Percentiles rank a stretch among this genome's conserved stretches.
Evolutionary conservation across 2,797 vertebrate genomes (phyloP).

Genomic region (Sardinella longiceps): DNA sequence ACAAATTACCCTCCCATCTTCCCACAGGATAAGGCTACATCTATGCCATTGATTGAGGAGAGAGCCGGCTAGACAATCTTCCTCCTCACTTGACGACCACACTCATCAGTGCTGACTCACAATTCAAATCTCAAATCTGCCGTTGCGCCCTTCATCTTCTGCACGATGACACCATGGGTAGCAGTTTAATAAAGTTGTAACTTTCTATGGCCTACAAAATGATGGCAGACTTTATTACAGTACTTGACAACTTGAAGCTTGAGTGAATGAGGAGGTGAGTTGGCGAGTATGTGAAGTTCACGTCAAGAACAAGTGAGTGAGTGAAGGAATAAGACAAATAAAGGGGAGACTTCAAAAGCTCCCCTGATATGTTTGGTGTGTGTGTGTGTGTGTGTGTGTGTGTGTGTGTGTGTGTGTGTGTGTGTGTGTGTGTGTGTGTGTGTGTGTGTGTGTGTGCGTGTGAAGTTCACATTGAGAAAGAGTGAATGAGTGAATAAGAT

Average conservation of each 20-base stretch:
- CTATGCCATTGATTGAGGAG: neutral
- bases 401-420: neutral
- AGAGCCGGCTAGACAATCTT: neutral
- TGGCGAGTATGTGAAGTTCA: neutral
- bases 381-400: neutral
- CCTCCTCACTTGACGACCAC: neutral
- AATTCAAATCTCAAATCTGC: neutral
- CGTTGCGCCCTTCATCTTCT: neutral
- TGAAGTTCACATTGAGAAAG: too few relatives aligned
- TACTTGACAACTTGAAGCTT: too few relatives aligned
- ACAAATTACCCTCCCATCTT: neutral
- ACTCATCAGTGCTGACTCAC: neutral
- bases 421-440: constrained; percentile 3
- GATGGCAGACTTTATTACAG: too few relatives aligned
- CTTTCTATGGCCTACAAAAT: neutral
- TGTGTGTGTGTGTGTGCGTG: neutral
- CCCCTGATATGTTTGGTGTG: neutral
- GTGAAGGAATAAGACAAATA: neutral
- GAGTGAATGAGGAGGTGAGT: neutral
- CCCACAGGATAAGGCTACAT: neutral
- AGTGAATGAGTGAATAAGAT: neutral
- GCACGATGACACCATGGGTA: neutral
- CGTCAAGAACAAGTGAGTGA: neutral
- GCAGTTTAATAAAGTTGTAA: neutral
- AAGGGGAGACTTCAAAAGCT: too few relatives aligned